These are phyloP conservation scores for Gallinago solitaria DNA, from an alignment of 2,797 vertebrate species.

Conservation along the genomic window DNA sequence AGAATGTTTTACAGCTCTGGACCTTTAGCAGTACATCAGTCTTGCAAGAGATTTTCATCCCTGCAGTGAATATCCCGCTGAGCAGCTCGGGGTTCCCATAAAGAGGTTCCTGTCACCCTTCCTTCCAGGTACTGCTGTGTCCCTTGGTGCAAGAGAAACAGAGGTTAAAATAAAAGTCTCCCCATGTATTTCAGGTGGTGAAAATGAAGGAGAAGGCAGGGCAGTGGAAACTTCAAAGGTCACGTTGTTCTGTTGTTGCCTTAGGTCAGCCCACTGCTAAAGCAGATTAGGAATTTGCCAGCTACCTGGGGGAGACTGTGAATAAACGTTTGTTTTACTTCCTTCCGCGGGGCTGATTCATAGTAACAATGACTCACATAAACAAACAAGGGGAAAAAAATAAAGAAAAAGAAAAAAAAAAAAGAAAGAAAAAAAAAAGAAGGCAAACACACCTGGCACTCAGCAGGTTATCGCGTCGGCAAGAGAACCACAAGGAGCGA, in stretches of 20 bases:
- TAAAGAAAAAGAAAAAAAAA: fast-evolving
- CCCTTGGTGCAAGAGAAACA: background rate
- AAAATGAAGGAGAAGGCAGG: background rate
- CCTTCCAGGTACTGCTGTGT: background rate
- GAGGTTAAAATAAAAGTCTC: background rate
- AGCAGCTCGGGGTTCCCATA: background rate
- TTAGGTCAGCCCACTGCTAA: background rate
- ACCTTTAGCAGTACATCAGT: background rate
- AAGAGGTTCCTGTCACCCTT: background rate
- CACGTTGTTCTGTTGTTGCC: background rate
- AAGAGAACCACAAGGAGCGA: background rate
- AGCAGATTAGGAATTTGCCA: slow-evolving; percentile 32
- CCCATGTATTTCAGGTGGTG: background rate
- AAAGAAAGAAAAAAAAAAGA: background rate
- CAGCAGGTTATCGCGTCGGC: background rate
- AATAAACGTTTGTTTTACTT: slow-evolving; percentile 45
- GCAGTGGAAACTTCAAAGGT: background rate
- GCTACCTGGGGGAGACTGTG: background rate
- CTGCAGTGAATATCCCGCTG: background rate
- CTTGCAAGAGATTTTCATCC: background rate
- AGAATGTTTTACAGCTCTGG: background rate
- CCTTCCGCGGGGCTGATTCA: slow-evolving; percentile 23
- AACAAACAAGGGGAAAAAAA: background rate
- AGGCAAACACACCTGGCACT: background rate
- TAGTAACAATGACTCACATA: slow-evolving; percentile 18